phyloP scores from a whole-genome alignment of 2,888 invertebrate species.

The Atherix ibis region DNA sequence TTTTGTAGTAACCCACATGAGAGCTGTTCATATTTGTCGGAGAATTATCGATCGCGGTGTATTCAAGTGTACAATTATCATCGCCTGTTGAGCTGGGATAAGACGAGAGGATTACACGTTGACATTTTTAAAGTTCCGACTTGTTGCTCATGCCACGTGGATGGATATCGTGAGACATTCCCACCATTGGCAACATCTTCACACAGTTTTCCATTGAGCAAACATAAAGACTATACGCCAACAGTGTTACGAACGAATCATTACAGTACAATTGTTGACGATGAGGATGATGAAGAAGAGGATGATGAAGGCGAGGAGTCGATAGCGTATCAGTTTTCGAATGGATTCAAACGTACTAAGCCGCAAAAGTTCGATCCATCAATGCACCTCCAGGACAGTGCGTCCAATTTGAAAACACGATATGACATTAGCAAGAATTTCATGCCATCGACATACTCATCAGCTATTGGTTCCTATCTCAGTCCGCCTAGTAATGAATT shows the following conservation, averaged over 20 bases:
- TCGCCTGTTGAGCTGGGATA: constrained; percentile 65
- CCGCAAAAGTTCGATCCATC: constrained; percentile 16
- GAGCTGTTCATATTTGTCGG: constrained; percentile 61
- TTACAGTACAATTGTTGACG: constrained; percentile 14
- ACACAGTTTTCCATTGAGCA: constrained; percentile 8
- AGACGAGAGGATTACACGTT: constrained; percentile 61
- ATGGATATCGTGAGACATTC: constrained; percentile 54
- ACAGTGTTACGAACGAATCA: constrained; percentile 10
- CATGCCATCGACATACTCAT: constrained; percentile 5
- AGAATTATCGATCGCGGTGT: constrained; percentile 65
- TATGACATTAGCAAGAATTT: constrained; percentile 14
- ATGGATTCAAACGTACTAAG: constrained; percentile 14
- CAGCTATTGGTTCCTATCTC: constrained; percentile 25
- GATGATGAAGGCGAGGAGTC: constrained; percentile 11
- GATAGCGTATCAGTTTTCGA: constrained; percentile 14
- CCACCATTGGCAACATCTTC: constrained; percentile 33
- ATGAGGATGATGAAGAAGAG: constrained; percentile 24
- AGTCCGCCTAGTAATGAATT: constrained; percentile 24
- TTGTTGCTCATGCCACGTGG: constrained; percentile 68
- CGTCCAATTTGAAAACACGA: constrained; percentile 21
- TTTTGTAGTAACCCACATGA: constrained; percentile 50
- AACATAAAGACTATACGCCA: constrained; percentile 21
- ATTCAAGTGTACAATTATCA: constrained; percentile 74
- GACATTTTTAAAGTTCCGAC: constrained; percentile 74
- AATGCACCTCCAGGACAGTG: constrained; percentile 17